These are phyloP conservation scores for Dryobotodes eremita DNA, from an alignment of 2,888 invertebrate species.

Conservation along the genomic window DNA sequence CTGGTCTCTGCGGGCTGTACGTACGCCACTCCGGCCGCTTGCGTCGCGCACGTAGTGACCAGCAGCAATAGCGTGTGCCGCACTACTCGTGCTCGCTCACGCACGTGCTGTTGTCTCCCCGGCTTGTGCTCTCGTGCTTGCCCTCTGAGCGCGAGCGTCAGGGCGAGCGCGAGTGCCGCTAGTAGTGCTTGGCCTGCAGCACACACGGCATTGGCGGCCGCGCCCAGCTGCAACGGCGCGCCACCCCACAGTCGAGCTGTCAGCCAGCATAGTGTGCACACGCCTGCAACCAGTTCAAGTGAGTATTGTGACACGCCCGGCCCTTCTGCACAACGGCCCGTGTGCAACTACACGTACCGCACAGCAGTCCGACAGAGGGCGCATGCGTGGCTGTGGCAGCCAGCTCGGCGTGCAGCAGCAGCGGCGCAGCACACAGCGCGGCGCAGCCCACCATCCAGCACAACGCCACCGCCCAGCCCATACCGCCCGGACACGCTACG, in stretches of 20 bases:
- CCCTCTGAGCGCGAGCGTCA: conserved; percentile 86
- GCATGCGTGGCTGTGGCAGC: conserved; percentile 91
- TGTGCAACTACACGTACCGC: conserved; percentile 82
- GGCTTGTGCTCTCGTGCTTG: conserved; percentile 9
- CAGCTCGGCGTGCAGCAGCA: conserved; percentile 93
- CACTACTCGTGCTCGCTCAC: conserved; percentile 79
- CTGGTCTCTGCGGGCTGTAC: conserved; percentile 82
- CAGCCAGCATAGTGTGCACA: conserved; percentile 92
- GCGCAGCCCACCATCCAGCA: conserved; percentile 93
- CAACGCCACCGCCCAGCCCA: conserved; percentile 93
- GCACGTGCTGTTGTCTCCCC: conserved; percentile 87
- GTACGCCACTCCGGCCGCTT: conserved; percentile 85
- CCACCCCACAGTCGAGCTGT: conserved; percentile 93
- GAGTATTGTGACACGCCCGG: not conserved
- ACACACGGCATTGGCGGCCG: conserved; percentile 92
- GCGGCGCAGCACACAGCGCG: conserved; percentile 93
- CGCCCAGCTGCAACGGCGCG: conserved; percentile 89
- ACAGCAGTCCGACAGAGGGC: conserved; percentile 93
- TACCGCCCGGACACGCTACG: conserved; percentile 89
- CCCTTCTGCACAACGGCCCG: not conserved
- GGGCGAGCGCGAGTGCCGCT: conserved; percentile 92
- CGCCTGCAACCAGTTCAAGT: conserved; percentile 84
- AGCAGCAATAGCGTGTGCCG: conserved; percentile 83
- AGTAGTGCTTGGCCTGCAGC: conserved; percentile 93
- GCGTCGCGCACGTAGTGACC: conserved; percentile 80